Conservation (phyloP, 2,113 vertebrate species). For the Mormoops blainvillei region DNA sequence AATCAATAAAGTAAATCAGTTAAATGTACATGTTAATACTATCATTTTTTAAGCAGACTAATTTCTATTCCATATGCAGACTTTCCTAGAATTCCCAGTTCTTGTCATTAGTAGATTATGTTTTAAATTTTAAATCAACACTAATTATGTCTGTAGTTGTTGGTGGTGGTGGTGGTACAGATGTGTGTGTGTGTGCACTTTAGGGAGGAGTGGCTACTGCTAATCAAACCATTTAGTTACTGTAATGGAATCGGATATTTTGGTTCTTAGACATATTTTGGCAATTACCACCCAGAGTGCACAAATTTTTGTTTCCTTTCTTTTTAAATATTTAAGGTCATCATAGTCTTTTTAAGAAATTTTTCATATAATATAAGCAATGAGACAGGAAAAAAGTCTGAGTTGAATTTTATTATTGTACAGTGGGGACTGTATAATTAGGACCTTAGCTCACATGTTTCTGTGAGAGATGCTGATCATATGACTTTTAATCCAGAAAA, state of each 20-base stretch:
- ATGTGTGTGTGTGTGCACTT: background rate
- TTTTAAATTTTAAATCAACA: background rate
- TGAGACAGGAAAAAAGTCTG: background rate
- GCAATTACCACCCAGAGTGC: background rate
- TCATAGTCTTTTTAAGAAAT: background rate
- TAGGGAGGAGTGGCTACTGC: background rate
- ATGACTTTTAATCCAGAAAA: background rate
- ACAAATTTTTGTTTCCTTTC: background rate
- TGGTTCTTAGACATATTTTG: constrained; percentile 13
- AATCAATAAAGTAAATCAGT: background rate
- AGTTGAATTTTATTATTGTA: background rate
- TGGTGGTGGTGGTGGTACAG: background rate
- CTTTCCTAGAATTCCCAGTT: background rate
- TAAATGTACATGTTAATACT: background rate
- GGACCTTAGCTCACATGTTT: background rate
- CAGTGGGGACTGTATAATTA: background rate
- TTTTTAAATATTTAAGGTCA: background rate
- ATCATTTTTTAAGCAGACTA: background rate
- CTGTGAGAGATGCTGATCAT: background rate
- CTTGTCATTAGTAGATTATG: background rate
- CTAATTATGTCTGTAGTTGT: background rate
- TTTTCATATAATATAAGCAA: background rate
- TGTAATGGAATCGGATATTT: background rate
- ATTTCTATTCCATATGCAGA: background rate
- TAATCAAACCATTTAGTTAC: background rate